Evolutionary conservation across 2,113 vertebrate genomes (phyloP).

Genomic region (Mus musculus): DNA sequence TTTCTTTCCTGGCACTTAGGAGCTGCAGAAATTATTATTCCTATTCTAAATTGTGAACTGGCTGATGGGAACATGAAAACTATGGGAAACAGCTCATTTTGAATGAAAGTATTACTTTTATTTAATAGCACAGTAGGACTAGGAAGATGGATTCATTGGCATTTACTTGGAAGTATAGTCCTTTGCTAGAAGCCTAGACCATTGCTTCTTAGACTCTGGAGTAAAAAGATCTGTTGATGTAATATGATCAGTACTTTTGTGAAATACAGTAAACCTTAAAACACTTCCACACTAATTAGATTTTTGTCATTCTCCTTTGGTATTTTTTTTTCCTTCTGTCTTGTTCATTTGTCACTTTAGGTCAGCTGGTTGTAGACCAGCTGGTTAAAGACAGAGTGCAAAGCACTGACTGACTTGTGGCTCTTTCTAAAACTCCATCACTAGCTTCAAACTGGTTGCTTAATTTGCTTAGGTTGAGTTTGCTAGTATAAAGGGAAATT

Average conservation of each 20-base stretch:
- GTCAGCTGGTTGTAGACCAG: not conserved
- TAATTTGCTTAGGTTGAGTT: not conserved
- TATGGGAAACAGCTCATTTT: slow-evolving; percentile 5
- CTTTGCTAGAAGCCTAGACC: not conserved
- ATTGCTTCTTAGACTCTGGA: slow-evolving; percentile 20
- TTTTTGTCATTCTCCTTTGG: not conserved
- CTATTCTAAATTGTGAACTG: slow-evolving; percentile 29
- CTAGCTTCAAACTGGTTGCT: slow-evolving; percentile 2
- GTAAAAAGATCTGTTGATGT: not conserved
- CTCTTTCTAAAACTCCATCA: not conserved
- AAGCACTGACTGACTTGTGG: not conserved
- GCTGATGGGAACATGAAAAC: slow-evolving; percentile 4
- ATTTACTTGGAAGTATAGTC: not conserved
- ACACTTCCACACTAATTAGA: not conserved
- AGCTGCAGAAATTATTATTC: slow-evolving; percentile 27
- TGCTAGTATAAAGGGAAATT: slow-evolving; percentile 46
- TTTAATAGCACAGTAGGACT: not conserved
- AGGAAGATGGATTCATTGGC: not conserved
- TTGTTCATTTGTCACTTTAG: not conserved
- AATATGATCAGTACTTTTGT: slow-evolving; percentile 11
- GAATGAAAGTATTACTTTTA: not conserved
- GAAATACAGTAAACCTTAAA: not conserved
- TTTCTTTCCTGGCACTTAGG: slow-evolving; percentile 37
- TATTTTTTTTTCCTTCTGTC: not conserved
- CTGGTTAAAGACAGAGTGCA: not conserved